phyloP scores from a whole-genome alignment of 2,888 invertebrate species.

The Lymantria monacha region DNA sequence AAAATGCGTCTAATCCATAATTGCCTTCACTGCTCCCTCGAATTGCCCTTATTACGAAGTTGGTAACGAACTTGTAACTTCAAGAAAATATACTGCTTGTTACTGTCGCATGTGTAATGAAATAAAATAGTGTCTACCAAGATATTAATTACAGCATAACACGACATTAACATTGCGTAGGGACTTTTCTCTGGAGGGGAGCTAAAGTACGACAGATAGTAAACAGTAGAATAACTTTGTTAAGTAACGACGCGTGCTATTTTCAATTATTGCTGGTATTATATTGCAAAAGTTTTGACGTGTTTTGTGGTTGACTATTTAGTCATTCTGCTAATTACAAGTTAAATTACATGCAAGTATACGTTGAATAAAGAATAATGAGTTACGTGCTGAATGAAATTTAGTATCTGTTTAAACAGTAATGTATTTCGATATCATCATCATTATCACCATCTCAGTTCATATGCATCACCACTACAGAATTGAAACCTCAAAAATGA shows the following conservation, averaged over 20 bases:
- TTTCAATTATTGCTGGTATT: not conserved
- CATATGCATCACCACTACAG: too few relatives aligned
- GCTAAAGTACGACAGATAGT: slow-evolving; percentile 10
- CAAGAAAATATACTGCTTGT: slow-evolving; percentile 55
- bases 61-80: slow-evolving; percentile 57
- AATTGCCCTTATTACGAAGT: slow-evolving; percentile 27
- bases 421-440: too few relatives aligned
- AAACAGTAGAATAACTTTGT: slow-evolving; percentile 26
- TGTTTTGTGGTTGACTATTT: not conserved
- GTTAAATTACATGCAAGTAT: not conserved
- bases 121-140: slow-evolving; percentile 73
- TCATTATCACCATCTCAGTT: too few relatives aligned
- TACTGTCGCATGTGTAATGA: slow-evolving; percentile 64
- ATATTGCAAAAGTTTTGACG: not conserved
- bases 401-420: too few relatives aligned
- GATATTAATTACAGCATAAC: slow-evolving; percentile 75
- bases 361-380: too few relatives aligned
- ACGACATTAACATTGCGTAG: slow-evolving; percentile 60
- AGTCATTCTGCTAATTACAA: not conserved
- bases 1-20: slow-evolving; percentile 25
- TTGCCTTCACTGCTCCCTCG: slow-evolving; percentile 6
- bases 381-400: too few relatives aligned
- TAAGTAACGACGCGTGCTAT: slow-evolving; percentile 7
- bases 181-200: slow-evolving; percentile 30
- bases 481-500: too few relatives aligned